Conservation (phyloP, 2,888 invertebrate genomes). For the Blera fallax region DNA sequence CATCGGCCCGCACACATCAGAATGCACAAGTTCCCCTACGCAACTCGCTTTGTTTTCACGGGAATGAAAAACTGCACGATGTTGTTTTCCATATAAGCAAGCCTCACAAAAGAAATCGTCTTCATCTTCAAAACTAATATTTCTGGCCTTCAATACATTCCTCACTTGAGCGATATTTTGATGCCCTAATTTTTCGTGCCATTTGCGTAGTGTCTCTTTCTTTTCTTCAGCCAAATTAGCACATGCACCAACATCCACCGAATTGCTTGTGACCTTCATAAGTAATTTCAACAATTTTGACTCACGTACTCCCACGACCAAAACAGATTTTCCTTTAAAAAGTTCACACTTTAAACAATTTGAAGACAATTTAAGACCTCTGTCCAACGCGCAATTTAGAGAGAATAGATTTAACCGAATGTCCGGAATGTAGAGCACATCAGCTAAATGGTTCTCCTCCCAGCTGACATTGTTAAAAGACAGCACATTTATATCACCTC, state of each 20-base stretch:
- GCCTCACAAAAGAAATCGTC: slow-evolving; percentile 67
- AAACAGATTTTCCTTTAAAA: slow-evolving; percentile 16
- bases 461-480: slow-evolving; percentile 60
- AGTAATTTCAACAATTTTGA: too few relatives aligned
- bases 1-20: too few relatives aligned
- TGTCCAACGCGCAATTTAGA: slow-evolving; percentile 61
- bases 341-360: slow-evolving; percentile 59
- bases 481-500: slow-evolving; percentile 66
- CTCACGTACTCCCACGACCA: slow-evolving; percentile 45
- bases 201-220: slow-evolving; percentile 59
- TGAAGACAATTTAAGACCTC: slow-evolving; percentile 49
- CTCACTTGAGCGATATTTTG: slow-evolving; percentile 73
- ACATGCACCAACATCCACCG: slow-evolving; percentile 7
- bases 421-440: slow-evolving; percentile 71
- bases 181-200: slow-evolving; percentile 74
- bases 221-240: slow-evolving; percentile 9
- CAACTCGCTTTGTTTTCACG: slow-evolving; percentile 56
- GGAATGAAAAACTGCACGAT: slow-evolving; percentile 65
- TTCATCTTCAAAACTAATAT: too few relatives aligned
- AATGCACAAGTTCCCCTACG: slow-evolving; percentile 71
- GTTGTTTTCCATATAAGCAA: slow-evolving; percentile 73
- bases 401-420: slow-evolving; percentile 73
- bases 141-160: slow-evolving; percentile 52
- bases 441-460: too few relatives aligned
- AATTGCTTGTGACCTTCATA: slow-evolving; percentile 35